Conservation (phyloP, 2,113 vertebrate genomes). For the Hippopotamus amphibius region DNA sequence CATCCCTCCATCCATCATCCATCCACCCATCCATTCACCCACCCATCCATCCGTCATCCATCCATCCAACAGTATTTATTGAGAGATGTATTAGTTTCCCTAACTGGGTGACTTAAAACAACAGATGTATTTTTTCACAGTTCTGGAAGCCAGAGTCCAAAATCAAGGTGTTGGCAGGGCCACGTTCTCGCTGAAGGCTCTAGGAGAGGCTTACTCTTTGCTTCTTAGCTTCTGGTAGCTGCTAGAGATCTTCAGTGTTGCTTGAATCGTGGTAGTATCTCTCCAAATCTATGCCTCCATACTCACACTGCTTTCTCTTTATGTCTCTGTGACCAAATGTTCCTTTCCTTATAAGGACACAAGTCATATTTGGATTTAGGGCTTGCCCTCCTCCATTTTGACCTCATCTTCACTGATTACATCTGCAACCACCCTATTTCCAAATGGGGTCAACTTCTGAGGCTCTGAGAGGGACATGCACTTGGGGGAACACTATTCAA, state of each 20-base stretch:
- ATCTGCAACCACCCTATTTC: neutral
- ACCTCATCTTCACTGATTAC: neutral
- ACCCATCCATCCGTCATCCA: accelerated
- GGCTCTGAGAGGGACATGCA: neutral
- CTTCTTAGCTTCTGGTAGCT: neutral
- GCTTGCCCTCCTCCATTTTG: neutral
- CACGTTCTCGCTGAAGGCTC: neutral
- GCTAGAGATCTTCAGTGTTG: neutral
- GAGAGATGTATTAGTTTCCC: neutral
- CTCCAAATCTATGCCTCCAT: neutral
- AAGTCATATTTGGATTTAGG: neutral
- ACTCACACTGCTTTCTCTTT: neutral
- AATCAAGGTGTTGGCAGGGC: neutral
- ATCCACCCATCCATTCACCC: accelerated
- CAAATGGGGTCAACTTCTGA: neutral
- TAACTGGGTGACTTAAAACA: neutral
- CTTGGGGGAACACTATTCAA: neutral
- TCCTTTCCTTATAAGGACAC: neutral
- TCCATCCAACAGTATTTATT: neutral
- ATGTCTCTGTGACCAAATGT: neutral
- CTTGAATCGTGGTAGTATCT: neutral
- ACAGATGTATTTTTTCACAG: neutral
- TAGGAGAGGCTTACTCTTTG: neutral
- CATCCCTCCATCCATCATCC: accelerated
- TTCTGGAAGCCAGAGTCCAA: neutral